Evolutionary conservation across 2,888 invertebrate genomes (phyloP).

Genomic region (Osmoderma eremita): DNA sequence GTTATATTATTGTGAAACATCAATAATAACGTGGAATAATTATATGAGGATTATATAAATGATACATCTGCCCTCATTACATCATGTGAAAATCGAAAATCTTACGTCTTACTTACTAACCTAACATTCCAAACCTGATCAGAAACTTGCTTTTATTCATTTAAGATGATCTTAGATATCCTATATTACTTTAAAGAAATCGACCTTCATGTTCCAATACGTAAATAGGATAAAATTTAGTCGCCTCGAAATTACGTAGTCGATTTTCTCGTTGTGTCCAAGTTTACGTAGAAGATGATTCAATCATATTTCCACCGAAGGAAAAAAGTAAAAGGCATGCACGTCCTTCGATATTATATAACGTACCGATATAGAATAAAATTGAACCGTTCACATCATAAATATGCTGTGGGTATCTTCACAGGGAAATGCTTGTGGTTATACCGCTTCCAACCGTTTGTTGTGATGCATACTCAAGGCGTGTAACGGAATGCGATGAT

Average conservation of each 20-base stretch:
- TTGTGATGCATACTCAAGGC: not conserved
- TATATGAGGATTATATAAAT: too few species aligned
- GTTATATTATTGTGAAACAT: too few species aligned
- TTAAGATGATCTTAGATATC: too few species aligned
- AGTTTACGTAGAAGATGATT: constrained; percentile 9
- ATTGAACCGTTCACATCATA: constrained; percentile 4
- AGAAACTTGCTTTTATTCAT: too few species aligned
- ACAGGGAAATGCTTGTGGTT: constrained; percentile 18
- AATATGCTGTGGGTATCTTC: constrained; percentile 10
- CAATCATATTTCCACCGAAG: constrained; percentile 13
- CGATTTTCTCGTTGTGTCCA: constrained; percentile 10
- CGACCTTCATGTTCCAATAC: constrained; percentile 13
- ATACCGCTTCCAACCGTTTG: constrained; percentile 12
- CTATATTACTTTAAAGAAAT: not conserved
- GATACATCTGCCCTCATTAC: too few species aligned
- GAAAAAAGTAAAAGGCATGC: constrained; percentile 31
- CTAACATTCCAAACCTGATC: not conserved
- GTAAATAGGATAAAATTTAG: constrained; percentile 1
- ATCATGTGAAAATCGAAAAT: too few species aligned
- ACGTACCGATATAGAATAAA: constrained; percentile 1
- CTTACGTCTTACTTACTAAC: too few species aligned
- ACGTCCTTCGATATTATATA: constrained; percentile 28
- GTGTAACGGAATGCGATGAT: not conserved
- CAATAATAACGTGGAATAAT: too few species aligned
- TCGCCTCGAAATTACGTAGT: constrained; percentile 9